These are phyloP conservation scores for Tautogolabrus adspersus DNA, from an alignment of 2,113 vertebrate species.

Conservation along the genomic window DNA sequence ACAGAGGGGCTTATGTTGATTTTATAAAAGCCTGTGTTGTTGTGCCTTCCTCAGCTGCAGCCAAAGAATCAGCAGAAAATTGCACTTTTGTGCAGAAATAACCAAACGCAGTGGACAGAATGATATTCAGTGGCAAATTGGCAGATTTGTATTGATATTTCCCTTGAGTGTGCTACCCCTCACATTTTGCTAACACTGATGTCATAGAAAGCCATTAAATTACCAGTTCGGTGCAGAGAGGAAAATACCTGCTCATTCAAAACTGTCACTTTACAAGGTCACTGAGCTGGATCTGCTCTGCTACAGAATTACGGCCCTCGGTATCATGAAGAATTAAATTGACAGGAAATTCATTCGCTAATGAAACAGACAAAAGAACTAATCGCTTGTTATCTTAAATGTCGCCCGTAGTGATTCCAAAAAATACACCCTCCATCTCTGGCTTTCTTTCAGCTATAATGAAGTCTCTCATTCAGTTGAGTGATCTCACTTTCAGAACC, in stretches of 20 bases:
- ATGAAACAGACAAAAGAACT: slow-evolving; percentile 68
- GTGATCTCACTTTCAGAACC: slow-evolving; percentile 70
- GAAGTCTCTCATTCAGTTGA: slow-evolving; percentile 72
- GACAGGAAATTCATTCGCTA: slow-evolving; percentile 64
- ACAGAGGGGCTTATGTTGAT: neutral
- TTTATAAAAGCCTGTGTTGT: neutral
- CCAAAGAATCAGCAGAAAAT: slow-evolving; percentile 1
- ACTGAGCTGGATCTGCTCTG: slow-evolving; percentile 33
- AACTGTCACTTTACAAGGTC: slow-evolving; percentile 63
- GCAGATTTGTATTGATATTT: slow-evolving; percentile 52
- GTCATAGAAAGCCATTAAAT: slow-evolving; percentile 41
- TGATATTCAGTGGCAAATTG: slow-evolving; percentile 46
- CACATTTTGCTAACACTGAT: slow-evolving; percentile 23
- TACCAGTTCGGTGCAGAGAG: slow-evolving; percentile 41
- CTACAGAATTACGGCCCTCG: slow-evolving; percentile 40
- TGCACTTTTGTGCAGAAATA: slow-evolving; percentile 2
- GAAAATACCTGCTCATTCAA: slow-evolving; percentile 45
- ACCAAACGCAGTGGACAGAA: neutral
- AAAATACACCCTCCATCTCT: slow-evolving; percentile 54
- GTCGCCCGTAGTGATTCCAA: slow-evolving; percentile 55
- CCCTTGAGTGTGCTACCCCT: slow-evolving; percentile 8
- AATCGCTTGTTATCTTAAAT: slow-evolving; percentile 71
- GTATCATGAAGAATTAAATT: slow-evolving; percentile 60
- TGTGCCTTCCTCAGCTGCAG: neutral
- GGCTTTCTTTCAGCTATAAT: slow-evolving; percentile 66